A percentile compares a stretch with the other conserved stretches of the same genome.
Conservation (phyloP, 2,888 invertebrate genomes). For the Xanthorhoe designata region DNA sequence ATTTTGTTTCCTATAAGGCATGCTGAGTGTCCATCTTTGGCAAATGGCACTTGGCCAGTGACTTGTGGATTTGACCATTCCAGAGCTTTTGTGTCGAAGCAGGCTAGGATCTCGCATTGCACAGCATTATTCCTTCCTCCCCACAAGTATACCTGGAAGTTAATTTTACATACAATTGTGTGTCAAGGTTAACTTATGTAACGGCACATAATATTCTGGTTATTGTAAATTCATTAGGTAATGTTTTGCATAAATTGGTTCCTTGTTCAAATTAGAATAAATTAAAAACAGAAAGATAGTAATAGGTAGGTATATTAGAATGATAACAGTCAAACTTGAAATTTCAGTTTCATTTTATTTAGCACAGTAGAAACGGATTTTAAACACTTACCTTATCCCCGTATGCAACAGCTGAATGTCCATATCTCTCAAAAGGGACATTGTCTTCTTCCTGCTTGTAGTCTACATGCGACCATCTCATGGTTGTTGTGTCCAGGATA, state of each 20-base stretch:
- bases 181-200: constrained; percentile 13
- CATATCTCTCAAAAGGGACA: constrained; percentile 94
- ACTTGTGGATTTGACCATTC: constrained; percentile 89
- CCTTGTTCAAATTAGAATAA: background rate
- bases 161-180: constrained; percentile 7
- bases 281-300: too few species aligned
- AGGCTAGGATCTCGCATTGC: constrained; percentile 92
- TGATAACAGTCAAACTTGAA: too few species aligned
- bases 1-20: constrained; percentile 91
- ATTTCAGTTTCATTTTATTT: too few species aligned
- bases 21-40: constrained; percentile 96
- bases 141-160: constrained; percentile 91
- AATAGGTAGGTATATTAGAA: too few species aligned
- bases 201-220: background rate
- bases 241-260: background rate
- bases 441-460: constrained; percentile 74
- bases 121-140: constrained; percentile 95
- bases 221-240: background rate
- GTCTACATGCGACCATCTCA: constrained; percentile 85
- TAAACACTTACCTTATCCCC: constrained; percentile 84
- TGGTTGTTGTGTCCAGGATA: constrained; percentile 90
- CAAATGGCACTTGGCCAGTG: constrained; percentile 90
- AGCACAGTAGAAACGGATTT: too few species aligned
- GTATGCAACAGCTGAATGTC: constrained; percentile 95
- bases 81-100: constrained; percentile 90